Evolutionary conservation across 2,888 invertebrate species (phyloP), one percentile per base, ranked within the genome.

Genomic region (Tryphoninae sp.): DNA sequence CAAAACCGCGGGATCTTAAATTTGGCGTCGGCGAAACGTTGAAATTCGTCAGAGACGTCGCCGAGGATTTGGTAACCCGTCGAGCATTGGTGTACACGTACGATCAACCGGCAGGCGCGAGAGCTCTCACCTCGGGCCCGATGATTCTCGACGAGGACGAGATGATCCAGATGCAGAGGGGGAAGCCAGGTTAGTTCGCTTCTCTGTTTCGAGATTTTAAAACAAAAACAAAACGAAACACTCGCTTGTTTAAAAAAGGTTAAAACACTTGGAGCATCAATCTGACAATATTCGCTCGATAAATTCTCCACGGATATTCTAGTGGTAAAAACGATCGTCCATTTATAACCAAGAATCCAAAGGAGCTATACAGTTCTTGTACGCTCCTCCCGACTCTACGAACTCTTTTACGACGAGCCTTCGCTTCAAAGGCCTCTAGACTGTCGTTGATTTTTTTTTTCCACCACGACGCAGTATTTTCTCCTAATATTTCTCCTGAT

Each of bases 61-160:
- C 87, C 78, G 91, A 92, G 59, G 91, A 92, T 77, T 51, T 92
- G 78, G 65, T 91, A 23, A 91, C 90, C 80, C 89, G 89, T 42
- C 90, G 92, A 22, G 92, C 91, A 13, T 68, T 92, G 19, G 89
- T 91, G 84, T 91, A 91, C 83, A 90, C 91, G 1, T 82, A 90
- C 49, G 88, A 90, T 67, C 89, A 89, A 53, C 82, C 88, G 2
- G 53, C 83, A 77, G 85, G 84, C 58, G 86, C 88, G 0, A 86
- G 91, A n/a, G 83, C 86, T 13, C 84, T 89, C 22, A 79, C 84
- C 3, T 85, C 72, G 2, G 87, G 86, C 8, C 89, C 87, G 0
- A 86, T 90, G 80, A 85, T 92, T 55, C 58, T 91, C 74, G 91
- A 91, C 82, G 91, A 91, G 61, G 91, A 91, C 73, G 91, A 92